Percentiles rank a stretch among this genome's conserved stretches.
Evolutionary conservation across 2,888 invertebrate species (phyloP).

Genomic region (Cepaea hortensis): DNA sequence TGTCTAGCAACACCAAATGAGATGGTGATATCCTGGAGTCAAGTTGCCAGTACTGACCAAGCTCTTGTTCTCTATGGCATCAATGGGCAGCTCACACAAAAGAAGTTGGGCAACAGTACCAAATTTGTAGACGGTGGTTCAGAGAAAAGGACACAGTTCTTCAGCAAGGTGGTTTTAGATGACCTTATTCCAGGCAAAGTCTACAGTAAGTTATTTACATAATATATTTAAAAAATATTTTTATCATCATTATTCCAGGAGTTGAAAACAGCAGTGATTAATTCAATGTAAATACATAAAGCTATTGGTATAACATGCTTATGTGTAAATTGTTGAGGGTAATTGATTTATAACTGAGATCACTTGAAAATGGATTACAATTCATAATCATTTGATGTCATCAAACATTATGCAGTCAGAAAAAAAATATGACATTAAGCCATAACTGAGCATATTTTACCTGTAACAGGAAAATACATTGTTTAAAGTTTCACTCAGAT

Average conservation of each 20-base stretch:
- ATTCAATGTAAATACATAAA: too few relatives aligned
- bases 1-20: constrained; percentile 34
- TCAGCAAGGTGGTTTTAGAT: constrained; percentile 68
- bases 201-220: constrained; percentile 63
- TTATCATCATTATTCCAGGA: too few relatives aligned
- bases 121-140: constrained; percentile 70
- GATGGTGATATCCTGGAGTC: constrained; percentile 50
- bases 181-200: constrained; percentile 64
- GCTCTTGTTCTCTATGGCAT: constrained; percentile 36
- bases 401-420: too few relatives aligned
- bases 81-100: constrained; percentile 9
- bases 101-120: constrained; percentile 58
- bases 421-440: too few relatives aligned
- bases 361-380: too few relatives aligned
- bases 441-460: too few relatives aligned
- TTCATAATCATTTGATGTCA: too few relatives aligned
- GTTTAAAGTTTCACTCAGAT: too few relatives aligned
- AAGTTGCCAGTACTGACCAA: neutral
- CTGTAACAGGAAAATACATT: too few relatives aligned
- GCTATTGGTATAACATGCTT: neutral
- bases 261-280: too few relatives aligned
- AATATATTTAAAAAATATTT: neutral
- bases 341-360: too few relatives aligned
- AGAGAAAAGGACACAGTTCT: constrained; percentile 56
- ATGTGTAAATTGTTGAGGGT: neutral